phyloP scores from a whole-genome alignment of 2,113 vertebrate genomes.

The Trogon melanurus region DNA sequence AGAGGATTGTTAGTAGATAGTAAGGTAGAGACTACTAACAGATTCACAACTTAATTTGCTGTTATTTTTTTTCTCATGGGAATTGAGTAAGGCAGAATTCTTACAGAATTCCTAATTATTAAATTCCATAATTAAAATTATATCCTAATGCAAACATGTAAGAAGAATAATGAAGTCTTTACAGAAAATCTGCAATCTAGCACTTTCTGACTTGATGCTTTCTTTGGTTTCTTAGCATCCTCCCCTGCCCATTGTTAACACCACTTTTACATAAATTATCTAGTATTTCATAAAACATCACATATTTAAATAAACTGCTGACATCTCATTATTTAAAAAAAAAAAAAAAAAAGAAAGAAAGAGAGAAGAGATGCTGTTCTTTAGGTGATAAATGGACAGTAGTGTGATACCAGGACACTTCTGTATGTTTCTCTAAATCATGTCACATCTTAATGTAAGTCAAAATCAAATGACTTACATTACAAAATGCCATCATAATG shows the following conservation, averaged over 20 bases:
- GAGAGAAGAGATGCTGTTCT: neutral
- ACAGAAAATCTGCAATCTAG: neutral
- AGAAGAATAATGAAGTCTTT: neutral
- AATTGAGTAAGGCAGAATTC: neutral
- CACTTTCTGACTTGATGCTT: neutral
- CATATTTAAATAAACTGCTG: neutral
- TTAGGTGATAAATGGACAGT: neutral
- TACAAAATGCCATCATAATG: neutral
- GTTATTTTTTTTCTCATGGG: neutral
- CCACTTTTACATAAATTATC: neutral
- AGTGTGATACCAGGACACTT: neutral
- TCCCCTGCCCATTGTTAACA: neutral
- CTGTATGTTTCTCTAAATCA: neutral
- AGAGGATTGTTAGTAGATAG: neutral
- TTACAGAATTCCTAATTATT: neutral
- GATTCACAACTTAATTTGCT: neutral
- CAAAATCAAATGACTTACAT: neutral
- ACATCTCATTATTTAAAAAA: neutral
- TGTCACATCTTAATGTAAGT: neutral
- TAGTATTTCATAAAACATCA: neutral
- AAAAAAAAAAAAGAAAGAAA: neutral
- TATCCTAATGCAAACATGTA: neutral
- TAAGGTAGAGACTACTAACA: neutral
- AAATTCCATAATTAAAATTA: neutral
- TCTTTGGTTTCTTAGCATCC: neutral